Conservation (phyloP, 2,797 vertebrate species). For the Spheniscus humboldti region DNA sequence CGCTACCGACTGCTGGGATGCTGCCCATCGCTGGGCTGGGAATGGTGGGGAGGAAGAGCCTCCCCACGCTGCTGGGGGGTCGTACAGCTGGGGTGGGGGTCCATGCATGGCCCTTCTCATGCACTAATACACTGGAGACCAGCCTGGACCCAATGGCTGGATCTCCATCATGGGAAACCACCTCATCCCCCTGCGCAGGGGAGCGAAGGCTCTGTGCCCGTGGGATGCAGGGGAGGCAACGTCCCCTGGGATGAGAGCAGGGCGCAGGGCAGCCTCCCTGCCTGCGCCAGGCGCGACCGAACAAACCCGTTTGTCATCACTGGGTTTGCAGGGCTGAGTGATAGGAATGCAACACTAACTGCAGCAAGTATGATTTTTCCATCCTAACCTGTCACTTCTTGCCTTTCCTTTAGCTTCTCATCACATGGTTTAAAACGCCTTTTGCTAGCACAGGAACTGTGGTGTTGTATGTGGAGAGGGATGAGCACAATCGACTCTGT, state of each 20-base stretch:
- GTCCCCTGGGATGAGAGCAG: not conserved
- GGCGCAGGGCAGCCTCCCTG: fast-evolving
- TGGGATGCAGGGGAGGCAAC: not conserved
- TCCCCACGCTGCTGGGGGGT: not conserved
- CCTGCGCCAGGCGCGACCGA: not conserved
- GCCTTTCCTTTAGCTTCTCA: not conserved
- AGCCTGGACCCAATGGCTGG: fast-evolving
- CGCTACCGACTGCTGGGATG: not conserved
- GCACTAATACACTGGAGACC: too few species aligned
- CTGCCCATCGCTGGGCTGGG: not conserved
- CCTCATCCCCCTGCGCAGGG: not conserved
- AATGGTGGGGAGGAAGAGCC: too few species aligned
- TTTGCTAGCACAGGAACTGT: fast-evolving
- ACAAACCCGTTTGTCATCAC: too few species aligned
- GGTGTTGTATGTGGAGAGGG: not conserved
- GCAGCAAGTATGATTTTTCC: not conserved
- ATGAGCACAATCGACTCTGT: not conserved
- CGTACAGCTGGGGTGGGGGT: fast-evolving
- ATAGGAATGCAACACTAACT: fast-evolving
- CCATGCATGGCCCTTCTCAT: not conserved
- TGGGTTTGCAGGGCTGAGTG: not conserved
- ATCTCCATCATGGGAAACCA: not conserved
- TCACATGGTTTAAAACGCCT: not conserved
- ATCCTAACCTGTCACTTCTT: not conserved
- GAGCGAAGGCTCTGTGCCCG: fast-evolving